Conservation (phyloP, 2,113 vertebrate genomes). For the Pachycephala philippinensis region DNA sequence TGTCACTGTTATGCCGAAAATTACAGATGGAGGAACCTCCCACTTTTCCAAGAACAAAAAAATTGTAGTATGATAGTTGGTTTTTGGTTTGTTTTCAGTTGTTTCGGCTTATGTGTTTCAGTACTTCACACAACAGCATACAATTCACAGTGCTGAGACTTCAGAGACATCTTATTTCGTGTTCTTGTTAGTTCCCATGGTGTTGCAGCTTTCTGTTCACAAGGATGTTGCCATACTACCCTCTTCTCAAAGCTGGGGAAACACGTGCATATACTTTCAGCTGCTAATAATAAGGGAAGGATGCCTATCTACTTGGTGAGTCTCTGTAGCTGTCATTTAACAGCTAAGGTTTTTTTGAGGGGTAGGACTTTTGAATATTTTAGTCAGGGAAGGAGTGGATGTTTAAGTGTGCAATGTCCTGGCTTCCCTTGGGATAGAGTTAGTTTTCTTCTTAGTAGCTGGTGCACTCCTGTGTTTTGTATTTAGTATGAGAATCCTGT, state of each 20-base stretch:
- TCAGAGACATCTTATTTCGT: not conserved
- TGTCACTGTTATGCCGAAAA: not conserved
- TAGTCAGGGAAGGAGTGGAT: not conserved
- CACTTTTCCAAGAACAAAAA: not conserved
- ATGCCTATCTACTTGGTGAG: not conserved
- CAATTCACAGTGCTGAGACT: not conserved
- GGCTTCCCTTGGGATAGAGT: not conserved
- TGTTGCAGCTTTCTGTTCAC: not conserved
- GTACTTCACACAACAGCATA: not conserved
- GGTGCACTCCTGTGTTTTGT: not conserved
- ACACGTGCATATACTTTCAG: accelerated
- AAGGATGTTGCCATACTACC: not conserved
- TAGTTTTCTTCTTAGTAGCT: not conserved
- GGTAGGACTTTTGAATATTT: not conserved
- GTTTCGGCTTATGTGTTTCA: not conserved
- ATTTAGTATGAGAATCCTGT: not conserved
- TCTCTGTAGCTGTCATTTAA: not conserved
- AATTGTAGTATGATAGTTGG: not conserved
- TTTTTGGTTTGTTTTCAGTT: not conserved
- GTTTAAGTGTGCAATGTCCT: not conserved
- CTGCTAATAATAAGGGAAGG: not conserved
- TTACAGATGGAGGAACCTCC: not conserved
- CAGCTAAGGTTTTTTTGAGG: not conserved
- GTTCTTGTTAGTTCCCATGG: not conserved
- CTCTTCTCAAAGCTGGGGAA: not conserved